Percentiles rank a stretch among this genome's conserved stretches.
These are phyloP conservation scores for Bubo scandiacus DNA, from an alignment of 2,113 vertebrate species.

Conservation along the genomic window DNA sequence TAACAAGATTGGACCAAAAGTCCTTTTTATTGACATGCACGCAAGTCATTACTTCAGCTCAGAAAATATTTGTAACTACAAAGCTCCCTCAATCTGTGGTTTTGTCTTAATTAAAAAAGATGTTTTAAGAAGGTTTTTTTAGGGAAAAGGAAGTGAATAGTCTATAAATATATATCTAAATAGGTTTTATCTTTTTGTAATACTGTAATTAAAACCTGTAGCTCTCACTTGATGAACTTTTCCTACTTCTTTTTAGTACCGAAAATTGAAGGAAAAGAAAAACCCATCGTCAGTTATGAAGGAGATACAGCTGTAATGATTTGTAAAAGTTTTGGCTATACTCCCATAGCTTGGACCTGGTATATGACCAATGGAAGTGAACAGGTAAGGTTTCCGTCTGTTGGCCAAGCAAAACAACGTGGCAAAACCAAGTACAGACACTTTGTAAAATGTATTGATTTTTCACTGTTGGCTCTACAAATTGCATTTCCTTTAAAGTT, in stretches of 20 bases:
- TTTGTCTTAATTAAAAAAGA: neutral
- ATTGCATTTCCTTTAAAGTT: neutral
- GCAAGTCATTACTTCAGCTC: neutral
- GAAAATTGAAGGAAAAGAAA: conserved; percentile 53
- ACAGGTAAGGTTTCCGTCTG: conserved; percentile 57
- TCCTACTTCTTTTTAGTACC: conserved; percentile 67
- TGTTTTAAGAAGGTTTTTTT: neutral
- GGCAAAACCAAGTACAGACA: neutral
- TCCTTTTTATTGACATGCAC: neutral
- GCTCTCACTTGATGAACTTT: neutral
- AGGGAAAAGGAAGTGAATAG: neutral
- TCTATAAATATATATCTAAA: neutral
- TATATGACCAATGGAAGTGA: conserved; percentile 63
- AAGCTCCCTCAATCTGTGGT: neutral
- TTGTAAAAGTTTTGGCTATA: conserved; percentile 37
- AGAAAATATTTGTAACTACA: neutral
- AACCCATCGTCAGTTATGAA: conserved; percentile 60
- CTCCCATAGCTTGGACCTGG: conserved; percentile 71
- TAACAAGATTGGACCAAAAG: neutral
- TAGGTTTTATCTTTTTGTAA: neutral
- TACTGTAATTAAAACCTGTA: neutral
- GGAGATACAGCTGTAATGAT: conserved; percentile 61
- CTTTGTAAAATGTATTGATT: neutral
- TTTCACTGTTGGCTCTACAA: neutral
- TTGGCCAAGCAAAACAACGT: neutral